These are phyloP conservation scores for Oncorhynchus gorbuscha DNA, from an alignment of 2,113 vertebrate genomes.

Conservation along the genomic window DNA sequence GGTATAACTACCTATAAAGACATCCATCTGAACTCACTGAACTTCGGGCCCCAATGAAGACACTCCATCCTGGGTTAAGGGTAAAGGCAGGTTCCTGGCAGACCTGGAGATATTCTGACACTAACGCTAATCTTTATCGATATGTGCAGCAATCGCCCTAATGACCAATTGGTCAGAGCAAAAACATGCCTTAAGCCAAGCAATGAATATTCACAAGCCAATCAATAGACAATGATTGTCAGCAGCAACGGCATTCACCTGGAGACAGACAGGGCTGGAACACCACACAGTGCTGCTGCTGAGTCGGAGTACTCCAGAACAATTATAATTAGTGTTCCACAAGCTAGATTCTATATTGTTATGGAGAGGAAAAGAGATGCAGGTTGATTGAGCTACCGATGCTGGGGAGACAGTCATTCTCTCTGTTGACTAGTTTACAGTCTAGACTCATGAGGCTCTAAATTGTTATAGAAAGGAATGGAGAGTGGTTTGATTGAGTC, in stretches of 20 bases:
- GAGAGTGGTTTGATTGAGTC: too few species aligned
- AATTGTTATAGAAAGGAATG: too few species aligned
- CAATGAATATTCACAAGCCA: conserved; percentile 53
- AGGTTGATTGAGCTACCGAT: not conserved
- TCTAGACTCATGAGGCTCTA: too few species aligned
- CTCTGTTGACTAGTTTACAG: too few species aligned
- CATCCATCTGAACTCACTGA: not conserved
- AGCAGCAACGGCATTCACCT: conserved; percentile 48
- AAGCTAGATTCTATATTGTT: too few species aligned
- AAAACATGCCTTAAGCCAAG: conserved; percentile 29
- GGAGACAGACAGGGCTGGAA: conserved; percentile 13
- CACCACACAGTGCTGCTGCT: not conserved
- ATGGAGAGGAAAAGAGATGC: too few species aligned
- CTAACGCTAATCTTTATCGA: conserved; percentile 54
- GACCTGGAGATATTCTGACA: conserved; percentile 18
- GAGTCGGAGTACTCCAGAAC: conserved; percentile 12
- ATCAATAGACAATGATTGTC: conserved; percentile 60
- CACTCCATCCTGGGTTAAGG: not conserved
- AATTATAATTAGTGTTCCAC: too few species aligned
- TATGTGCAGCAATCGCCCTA: conserved; percentile 54
- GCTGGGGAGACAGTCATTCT: too few species aligned
- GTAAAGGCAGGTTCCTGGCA: conserved; percentile 11
- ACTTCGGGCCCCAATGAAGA: conserved; percentile 34
- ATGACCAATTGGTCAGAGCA: conserved; percentile 56
- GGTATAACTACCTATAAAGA: too few species aligned